A percentile compares a stretch with the other conserved stretches of the same genome.
Conservation (phyloP, 1,140 invertebrate genomes). For the Conus betulinus region DNA sequence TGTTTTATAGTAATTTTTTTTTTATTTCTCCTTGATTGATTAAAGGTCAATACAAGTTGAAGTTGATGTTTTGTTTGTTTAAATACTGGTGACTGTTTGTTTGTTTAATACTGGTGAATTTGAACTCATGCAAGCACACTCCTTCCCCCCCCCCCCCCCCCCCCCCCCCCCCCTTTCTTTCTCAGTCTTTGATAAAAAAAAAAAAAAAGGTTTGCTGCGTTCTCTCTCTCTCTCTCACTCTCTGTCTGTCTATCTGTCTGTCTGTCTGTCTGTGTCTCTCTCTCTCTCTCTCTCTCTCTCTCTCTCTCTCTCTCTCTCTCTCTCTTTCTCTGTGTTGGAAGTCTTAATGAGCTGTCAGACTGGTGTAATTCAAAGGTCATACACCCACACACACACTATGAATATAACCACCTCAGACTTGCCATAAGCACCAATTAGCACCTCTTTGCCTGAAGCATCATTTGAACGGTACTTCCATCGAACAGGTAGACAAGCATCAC, state of each 20-base stretch:
- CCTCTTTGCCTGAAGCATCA: too few relatives aligned
- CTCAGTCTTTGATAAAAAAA: background rate
- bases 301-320: background rate
- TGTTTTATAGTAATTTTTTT: background rate
- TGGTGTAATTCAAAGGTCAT: background rate
- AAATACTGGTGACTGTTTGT: background rate
- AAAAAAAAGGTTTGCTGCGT: background rate
- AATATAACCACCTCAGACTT: too few relatives aligned
- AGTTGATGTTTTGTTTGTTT: background rate
- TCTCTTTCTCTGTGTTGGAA: background rate
- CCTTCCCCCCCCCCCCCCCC: background rate
- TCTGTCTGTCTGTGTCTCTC: background rate
- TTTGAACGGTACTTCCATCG: too few relatives aligned
- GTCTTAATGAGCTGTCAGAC: too few relatives aligned
- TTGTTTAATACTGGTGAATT: background rate
- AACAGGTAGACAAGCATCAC: too few relatives aligned
- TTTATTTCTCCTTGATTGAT: background rate
- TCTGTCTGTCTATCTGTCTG: constrained; percentile 24
- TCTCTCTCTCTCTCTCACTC: background rate
- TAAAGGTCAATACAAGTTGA: background rate
- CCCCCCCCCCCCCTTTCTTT: background rate
- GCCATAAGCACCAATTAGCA: too few relatives aligned
- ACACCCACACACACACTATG: background rate
- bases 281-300: background rate
- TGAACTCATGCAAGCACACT: background rate